Evolutionary conservation across 2,797 vertebrate species (phyloP).

Genomic region (Lerista edwardsae): DNA sequence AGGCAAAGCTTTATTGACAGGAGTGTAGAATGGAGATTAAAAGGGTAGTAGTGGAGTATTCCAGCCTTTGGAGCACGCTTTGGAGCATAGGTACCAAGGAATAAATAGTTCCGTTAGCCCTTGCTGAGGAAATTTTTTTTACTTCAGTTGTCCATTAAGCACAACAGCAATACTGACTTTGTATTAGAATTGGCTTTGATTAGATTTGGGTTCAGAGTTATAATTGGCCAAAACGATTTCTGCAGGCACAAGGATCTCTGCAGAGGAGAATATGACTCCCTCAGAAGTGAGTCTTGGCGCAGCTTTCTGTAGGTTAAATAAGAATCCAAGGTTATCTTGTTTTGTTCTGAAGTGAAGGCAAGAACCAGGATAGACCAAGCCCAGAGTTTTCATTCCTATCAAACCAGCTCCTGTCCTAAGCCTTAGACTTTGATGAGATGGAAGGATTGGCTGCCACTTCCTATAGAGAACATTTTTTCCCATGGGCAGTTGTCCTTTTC

Average conservation of each 20-base stretch:
- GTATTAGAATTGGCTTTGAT: constrained; percentile 21
- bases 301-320: constrained; percentile 24
- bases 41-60: constrained; percentile 53
- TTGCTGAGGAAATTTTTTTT: constrained; percentile 3
- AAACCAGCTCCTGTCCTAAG: constrained; percentile 7
- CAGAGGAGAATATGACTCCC: neutral
- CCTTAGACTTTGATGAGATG: constrained; percentile 28
- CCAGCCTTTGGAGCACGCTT: constrained; percentile 8
- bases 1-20: constrained; percentile 68
- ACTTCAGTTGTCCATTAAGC: constrained; percentile 19
- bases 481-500: constrained; percentile 12
- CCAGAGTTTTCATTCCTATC: constrained; percentile 29
- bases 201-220: constrained; percentile 3
- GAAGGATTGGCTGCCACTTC: constrained; percentile 17
- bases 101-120: neutral
- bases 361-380: neutral
- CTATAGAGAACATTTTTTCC: neutral
- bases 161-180: constrained; percentile 23
- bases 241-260: neutral
- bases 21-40: constrained; percentile 43
- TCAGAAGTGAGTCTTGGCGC: constrained; percentile 1
- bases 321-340: neutral
- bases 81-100: neutral
- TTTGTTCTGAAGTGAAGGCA: neutral
- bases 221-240: constrained; percentile 12